These are phyloP conservation scores for Acropternis orthonyx DNA, from an alignment of 2,797 vertebrate species.

Conservation along the genomic window DNA sequence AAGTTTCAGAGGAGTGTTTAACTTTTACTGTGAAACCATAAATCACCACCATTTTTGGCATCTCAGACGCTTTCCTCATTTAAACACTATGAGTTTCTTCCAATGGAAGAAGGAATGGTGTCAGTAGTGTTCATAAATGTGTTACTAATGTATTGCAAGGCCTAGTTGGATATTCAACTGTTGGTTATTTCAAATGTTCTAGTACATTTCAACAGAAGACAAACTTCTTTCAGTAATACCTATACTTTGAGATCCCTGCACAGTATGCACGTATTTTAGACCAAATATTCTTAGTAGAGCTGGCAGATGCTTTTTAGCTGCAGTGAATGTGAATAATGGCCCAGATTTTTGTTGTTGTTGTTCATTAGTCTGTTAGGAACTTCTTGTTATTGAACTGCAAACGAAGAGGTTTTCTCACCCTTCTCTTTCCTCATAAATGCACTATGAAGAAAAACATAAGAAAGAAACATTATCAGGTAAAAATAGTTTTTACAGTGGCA, in stretches of 20 bases:
- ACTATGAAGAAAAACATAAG: neutral
- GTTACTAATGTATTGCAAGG: conserved; percentile 2
- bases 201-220: neutral
- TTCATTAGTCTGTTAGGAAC: neutral
- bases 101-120: neutral
- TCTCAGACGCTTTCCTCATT: conserved; percentile 2
- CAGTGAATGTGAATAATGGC: neutral
- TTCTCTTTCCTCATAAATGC: neutral
- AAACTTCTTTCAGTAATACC: neutral
- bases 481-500: neutral
- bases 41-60: conserved; percentile 9
- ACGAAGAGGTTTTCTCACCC: neutral
- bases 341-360: neutral
- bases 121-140: conserved; percentile 10
- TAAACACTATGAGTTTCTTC: conserved; percentile 10
- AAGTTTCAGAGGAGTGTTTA: conserved; percentile 2
- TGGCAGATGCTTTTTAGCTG: neutral
- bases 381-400: neutral
- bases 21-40: conserved; percentile 30
- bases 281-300: neutral
- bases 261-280: neutral
- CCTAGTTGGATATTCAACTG: neutral
- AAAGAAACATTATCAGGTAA: neutral
- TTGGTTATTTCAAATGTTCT: neutral
- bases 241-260: neutral